Evolutionary conservation across 2,113 vertebrate species (phyloP), one percentile per base, ranked within the genome.

Genomic region (Phasianus colchicus): DNA sequence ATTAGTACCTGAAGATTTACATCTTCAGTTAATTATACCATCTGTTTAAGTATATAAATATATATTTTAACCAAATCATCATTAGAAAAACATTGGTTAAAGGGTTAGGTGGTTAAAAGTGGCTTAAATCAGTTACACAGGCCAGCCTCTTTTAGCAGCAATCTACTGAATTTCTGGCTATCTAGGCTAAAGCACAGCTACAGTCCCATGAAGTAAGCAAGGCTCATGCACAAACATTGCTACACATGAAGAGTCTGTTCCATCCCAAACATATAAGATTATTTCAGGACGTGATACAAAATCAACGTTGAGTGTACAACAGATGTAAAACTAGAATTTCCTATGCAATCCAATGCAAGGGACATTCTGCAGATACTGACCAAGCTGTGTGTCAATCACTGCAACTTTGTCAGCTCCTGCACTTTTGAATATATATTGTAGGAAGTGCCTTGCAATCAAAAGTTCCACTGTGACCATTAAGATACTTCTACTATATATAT

Each of bases 1-100:
- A 92, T 92, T 75, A 92, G 65, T n/a, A 43, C 32, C 81, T 92
- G 93, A 94, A 92, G 73, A 92, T 93, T 88, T 88, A 93, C 5
- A 0, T 71, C 64, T 74, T 74, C 72, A 73, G 50, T 61, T 91
- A 93, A 88, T 66, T 34, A 55, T 11, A 64, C 67, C 75, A 86
- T 88, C 92, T 95, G 73, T 69, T 67, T 78, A 90, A 83, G 38
- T 64, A 88, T 47, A 74, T 91, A n/a, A n/a, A n/a, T n/a, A 12
- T 38, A 38, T 36, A 7, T 36, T 36, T 36, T 36, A 36, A 36
- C 36, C 7, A 36, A 36, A 36, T 36, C 7, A 36, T 36, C 20
- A 40, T 58, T 84, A 36, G 29, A 86, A 92, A 86, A 78, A 1
- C 29, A 81, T 9, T 86, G 10, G 54, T 87, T 86, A 76, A 86